Percentiles rank a stretch among this genome's conserved stretches.
Conservation (phyloP, 2,888 invertebrate genomes). For the Scrobipalpa costella region DNA sequence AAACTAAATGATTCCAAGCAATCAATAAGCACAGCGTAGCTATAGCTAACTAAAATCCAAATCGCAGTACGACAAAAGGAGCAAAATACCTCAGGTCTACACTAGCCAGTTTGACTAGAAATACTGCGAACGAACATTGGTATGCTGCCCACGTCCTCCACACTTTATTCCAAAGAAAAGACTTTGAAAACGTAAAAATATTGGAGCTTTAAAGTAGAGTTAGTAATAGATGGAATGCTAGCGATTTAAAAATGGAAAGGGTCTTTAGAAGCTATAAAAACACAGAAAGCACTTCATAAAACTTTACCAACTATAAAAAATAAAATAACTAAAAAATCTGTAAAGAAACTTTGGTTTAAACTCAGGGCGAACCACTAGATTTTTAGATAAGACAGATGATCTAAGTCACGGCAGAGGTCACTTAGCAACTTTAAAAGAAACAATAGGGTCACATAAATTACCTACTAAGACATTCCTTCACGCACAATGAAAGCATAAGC, state of each 20-base stretch:
- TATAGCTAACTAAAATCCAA: no score
- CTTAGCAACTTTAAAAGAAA: background rate
- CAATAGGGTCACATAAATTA: background rate
- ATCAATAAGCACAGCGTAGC: no score
- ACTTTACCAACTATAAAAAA: no score
- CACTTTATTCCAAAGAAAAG: conserved; percentile 15
- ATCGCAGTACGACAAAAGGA: background rate
- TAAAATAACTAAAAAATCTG: no score
- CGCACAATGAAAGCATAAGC: no score
- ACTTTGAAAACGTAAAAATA: conserved; percentile 15
- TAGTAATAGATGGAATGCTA: background rate
- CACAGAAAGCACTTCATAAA: no score
- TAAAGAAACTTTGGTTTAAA: background rate
- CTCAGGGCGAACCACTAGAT: background rate
- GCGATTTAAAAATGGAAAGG: background rate
- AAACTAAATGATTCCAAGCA: no score
- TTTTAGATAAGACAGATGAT: background rate
- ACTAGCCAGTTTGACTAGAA: background rate
- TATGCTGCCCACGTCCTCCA: conserved; percentile 12
- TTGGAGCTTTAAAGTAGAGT: conserved; percentile 4
- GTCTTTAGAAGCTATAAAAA: background rate
- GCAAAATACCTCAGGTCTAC: background rate
- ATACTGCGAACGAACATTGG: conserved; percentile 1
- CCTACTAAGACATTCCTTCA: background rate
- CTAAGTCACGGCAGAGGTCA: background rate